Conservation (phyloP, 2,888 invertebrate species). For the Cordilura impudica region DNA sequence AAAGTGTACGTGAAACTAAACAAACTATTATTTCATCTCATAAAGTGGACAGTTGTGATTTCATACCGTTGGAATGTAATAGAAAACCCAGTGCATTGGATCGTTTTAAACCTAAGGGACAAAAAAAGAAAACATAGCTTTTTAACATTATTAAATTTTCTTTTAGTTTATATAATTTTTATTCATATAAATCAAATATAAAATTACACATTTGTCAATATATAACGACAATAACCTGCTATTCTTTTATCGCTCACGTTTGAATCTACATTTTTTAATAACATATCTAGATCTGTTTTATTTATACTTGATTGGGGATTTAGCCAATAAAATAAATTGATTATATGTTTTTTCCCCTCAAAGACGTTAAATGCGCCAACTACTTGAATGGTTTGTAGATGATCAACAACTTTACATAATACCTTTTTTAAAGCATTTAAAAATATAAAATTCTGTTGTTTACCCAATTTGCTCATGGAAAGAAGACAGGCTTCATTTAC, state of each 20-base stretch:
- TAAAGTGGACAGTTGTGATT: constrained; percentile 67
- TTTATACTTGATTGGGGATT: constrained; percentile 30
- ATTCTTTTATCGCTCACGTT: constrained; percentile 67
- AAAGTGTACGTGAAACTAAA: constrained; percentile 78
- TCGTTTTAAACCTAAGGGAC: constrained; percentile 83
- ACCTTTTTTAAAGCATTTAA: constrained; percentile 78
- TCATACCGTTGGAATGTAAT: constrained; percentile 67
- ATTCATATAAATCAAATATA: background rate
- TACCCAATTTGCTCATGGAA: constrained; percentile 81
- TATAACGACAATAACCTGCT: constrained; percentile 69
- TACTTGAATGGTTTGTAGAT: constrained; percentile 71
- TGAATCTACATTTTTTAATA: constrained; percentile 17
- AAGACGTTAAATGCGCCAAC: constrained; percentile 76
- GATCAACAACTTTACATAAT: constrained; percentile 78
- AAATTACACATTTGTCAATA: constrained; percentile 63
- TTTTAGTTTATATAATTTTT: constrained; percentile 14
- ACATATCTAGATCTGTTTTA: constrained; percentile 20
- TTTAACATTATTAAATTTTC: background rate
- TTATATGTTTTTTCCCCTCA: constrained; percentile 79
- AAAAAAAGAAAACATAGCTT: constrained; percentile 65
- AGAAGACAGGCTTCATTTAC: constrained; percentile 80
- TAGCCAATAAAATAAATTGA: constrained; percentile 80
- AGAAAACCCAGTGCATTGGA: constrained; percentile 80
- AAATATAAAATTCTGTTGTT: constrained; percentile 79
- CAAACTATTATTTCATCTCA: constrained; percentile 72